Evolutionary conservation across 2,113 vertebrate species (phyloP).

Genomic region (Bos indicus): DNA sequence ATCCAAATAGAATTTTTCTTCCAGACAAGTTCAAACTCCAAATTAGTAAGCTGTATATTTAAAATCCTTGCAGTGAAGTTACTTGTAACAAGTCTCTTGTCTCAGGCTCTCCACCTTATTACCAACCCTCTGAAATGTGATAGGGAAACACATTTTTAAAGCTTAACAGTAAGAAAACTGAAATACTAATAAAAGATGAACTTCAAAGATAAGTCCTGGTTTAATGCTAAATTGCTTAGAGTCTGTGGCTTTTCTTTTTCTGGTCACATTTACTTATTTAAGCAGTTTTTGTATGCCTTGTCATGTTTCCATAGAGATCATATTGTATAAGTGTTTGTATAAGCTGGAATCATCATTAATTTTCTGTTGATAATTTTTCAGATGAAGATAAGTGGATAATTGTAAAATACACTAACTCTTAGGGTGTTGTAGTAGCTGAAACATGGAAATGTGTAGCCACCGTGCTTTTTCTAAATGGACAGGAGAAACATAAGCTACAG

Average conservation of each 20-base stretch:
- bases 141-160: conserved; percentile 50
- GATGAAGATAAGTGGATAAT: conserved; percentile 64
- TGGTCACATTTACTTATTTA: conserved; percentile 75
- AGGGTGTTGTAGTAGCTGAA: conserved; percentile 74
- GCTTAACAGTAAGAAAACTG: conserved; percentile 57
- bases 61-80: conserved; percentile 59
- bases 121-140: conserved; percentile 44
- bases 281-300: conserved; percentile 70
- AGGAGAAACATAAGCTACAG: conserved; percentile 66
- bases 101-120: conserved; percentile 56
- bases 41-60: conserved; percentile 57
- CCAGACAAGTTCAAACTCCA: conserved; percentile 28
- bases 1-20: conserved; percentile 44
- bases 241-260: conserved; percentile 72
- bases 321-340: conserved; percentile 78
- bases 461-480: conserved; percentile 71
- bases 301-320: conserved; percentile 73
- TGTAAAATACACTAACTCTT: conserved; percentile 74
- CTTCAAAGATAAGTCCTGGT: conserved; percentile 42
- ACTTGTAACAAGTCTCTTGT: conserved; percentile 33
- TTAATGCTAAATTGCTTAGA: conserved; percentile 67
- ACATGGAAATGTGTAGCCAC: conserved; percentile 67
- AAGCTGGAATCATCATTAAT: conserved; percentile 77
- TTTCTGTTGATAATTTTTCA: conserved; percentile 66
- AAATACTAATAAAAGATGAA: conserved; percentile 54